phyloP scores from a whole-genome alignment of 2,797 vertebrate genomes.

The Crenichthys baileyi region DNA sequence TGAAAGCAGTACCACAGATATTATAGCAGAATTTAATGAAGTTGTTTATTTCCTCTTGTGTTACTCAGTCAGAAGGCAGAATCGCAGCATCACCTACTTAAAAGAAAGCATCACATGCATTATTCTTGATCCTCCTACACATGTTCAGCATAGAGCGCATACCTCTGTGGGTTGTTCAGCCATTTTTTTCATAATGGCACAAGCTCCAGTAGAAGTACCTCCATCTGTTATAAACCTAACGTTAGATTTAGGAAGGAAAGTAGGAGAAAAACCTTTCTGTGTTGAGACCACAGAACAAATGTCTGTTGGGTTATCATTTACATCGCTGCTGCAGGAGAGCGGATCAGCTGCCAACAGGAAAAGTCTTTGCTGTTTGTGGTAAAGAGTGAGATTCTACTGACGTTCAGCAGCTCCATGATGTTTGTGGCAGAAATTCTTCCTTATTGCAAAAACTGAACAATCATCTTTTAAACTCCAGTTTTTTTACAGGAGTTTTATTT shows the following conservation, averaged over 20 bases:
- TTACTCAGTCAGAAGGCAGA: conserved; percentile 2
- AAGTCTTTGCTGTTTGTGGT: conserved; percentile 19
- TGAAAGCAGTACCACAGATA: conserved; percentile 3
- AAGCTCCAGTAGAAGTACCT: conserved; percentile 12
- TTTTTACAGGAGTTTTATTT: neutral
- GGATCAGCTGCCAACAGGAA: conserved; percentile 37
- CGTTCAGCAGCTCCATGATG: neutral
- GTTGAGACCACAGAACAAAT: conserved; percentile 8
- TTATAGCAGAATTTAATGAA: neutral
- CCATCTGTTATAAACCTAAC: conserved; percentile 9
- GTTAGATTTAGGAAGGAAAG: neutral
- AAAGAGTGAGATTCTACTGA: conserved; percentile 4
- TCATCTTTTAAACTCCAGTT: neutral
- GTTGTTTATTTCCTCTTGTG: neutral
- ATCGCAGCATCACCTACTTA: conserved; percentile 2
- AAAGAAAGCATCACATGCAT: neutral
- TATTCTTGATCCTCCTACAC: conserved; percentile 24
- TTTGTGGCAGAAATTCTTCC: conserved; percentile 7
- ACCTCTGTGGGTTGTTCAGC: conserved; percentile 2
- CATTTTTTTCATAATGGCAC: conserved; percentile 26
- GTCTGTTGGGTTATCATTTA: conserved; percentile 15
- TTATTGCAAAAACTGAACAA: neutral
- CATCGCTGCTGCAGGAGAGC: conserved; percentile 30
- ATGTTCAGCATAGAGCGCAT: conserved; percentile 9
- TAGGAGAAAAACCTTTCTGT: neutral